phyloP scores from a whole-genome alignment of 2,797 vertebrate genomes.

The Macropodus opercularis region DNA sequence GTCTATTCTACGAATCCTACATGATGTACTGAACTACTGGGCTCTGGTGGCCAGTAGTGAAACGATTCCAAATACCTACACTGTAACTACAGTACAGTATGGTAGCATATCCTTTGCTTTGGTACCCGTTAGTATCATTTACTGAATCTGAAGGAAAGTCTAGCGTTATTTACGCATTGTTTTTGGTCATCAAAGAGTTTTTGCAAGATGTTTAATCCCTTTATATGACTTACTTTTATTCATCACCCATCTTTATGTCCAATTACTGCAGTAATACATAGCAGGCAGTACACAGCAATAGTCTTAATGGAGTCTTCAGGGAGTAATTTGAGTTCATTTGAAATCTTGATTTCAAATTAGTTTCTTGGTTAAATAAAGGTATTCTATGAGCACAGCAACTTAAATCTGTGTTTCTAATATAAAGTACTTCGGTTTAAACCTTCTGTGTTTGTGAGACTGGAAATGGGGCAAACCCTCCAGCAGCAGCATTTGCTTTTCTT shows the following conservation, averaged over 20 bases:
- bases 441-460: slow-evolving; percentile 14
- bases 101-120: neutral
- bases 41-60: neutral
- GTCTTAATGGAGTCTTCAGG: too few relatives aligned
- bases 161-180: neutral
- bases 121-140: neutral
- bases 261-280: neutral
- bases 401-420: slow-evolving; percentile 1
- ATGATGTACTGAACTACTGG: neutral
- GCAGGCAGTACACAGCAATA: too few relatives aligned
- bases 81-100: neutral
- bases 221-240: neutral
- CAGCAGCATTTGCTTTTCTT: slow-evolving; percentile 37
- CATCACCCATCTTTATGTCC: neutral
- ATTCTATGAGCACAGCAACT: neutral
- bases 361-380: slow-evolving; percentile 1
- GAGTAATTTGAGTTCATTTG: too few relatives aligned
- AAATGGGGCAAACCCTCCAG: slow-evolving; percentile 25
- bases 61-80: neutral
- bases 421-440: slow-evolving; percentile 3
- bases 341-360: neutral
- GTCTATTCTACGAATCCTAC: neutral
- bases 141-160: neutral
- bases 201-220: too few relatives aligned
- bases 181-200: neutral